Base-by-base conservation (phyloP, 2,113 vertebrate species). In the Mungos mungo region DNA sequence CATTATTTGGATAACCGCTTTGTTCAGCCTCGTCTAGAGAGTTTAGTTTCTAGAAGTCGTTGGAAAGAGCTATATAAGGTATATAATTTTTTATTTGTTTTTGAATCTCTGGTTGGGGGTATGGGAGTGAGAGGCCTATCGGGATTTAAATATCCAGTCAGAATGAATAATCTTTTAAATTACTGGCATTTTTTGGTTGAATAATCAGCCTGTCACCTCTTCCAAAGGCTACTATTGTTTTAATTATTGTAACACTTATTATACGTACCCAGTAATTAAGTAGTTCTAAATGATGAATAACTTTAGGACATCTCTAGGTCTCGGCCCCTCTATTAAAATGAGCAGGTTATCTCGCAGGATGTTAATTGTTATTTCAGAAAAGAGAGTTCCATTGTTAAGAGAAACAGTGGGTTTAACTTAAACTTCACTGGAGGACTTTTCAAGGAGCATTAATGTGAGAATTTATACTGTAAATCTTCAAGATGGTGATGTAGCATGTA, bases 51-150 rank as follows among this genome's bases (percentile, higher is more conserved):
- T 82, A 98, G 98, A 95, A 99, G 99, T 97, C 99, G 99, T 92
- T 99, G 99, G 99, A 99, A 98, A 93, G 98, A 99, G 1, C 98
- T 98, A 41, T 99, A 99, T 96, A 99, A 99, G 99, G 99, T 99
- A 89, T 14, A 69, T 23, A 65, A 15, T 45, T 97, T 79, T 66
- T 79, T 66, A 45, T 68, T 3, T 71, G 76, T 71, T 45, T 89
- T 71, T 89, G 5, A 79, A 72, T 71, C 60, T 97, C 25, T 77
- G 12, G 1, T 77, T 4, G 13, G 10, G 31, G 11, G 7, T 6
- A 1, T 77, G 41, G 29, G 25, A 23, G 35, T 35, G 31, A 13
- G 33, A 69, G 33, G 33, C 57, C 27, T 69, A 60, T 80, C 21
- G 25, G 11, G 33, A 88, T 10, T 33, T 93, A 27, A 57, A 3